Percentiles rank a stretch among this genome's conserved stretches.
These are phyloP conservation scores for Orchestia grillus DNA, from an alignment of 1,140 invertebrate genomes.

Conservation along the genomic window DNA sequence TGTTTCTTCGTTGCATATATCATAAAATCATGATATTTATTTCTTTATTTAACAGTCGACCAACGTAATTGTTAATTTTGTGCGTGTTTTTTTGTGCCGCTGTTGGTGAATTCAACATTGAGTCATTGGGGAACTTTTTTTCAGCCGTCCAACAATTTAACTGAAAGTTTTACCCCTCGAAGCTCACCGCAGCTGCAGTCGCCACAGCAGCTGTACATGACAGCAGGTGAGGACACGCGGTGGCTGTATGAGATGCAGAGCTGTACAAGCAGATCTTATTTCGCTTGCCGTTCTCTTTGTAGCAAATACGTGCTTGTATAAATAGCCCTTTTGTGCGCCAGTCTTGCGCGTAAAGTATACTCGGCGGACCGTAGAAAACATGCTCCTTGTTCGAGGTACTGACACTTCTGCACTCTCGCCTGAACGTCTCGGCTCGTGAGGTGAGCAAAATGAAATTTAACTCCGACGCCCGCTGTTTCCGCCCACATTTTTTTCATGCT, in stretches of 20 bases:
- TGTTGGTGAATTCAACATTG: not conserved
- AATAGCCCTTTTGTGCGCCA: not conserved
- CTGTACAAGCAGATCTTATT: not conserved
- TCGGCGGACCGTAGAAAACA: not conserved
- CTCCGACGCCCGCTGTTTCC: too few relatives aligned
- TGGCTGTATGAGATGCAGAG: not conserved
- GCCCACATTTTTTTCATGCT: too few relatives aligned
- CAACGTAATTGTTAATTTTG: not conserved
- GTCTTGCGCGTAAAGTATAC: not conserved
- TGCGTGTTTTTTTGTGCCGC: not conserved
- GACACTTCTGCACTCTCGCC: too few relatives aligned
- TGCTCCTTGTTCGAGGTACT: too few relatives aligned
- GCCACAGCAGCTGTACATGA: not conserved
- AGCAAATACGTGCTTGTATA: not conserved
- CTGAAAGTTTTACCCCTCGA: not conserved
- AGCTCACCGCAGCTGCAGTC: not conserved
- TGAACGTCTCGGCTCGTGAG: too few relatives aligned
- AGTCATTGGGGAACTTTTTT: not conserved
- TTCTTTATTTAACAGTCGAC: too few relatives aligned
- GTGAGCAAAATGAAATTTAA: too few relatives aligned
- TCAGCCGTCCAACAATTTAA: not conserved
- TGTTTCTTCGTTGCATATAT: not conserved
- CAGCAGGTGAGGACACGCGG: not conserved
- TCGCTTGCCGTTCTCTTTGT: not conserved
- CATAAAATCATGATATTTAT: not conserved